phyloP scores from a whole-genome alignment of 2,797 vertebrate species.

The Sebastes nivosus region DNA sequence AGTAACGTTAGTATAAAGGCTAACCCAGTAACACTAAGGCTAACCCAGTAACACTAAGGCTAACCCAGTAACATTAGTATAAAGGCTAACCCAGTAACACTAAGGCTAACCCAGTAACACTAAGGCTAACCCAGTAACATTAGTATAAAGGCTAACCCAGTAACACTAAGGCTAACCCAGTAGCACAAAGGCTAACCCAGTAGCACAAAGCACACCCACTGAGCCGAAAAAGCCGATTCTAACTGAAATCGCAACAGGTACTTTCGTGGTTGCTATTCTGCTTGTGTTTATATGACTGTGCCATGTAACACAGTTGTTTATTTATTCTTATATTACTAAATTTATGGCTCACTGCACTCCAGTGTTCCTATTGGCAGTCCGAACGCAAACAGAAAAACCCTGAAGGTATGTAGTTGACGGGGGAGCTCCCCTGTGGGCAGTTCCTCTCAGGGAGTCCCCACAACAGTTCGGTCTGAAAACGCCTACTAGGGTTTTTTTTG shows the following conservation, averaged over 20 bases:
- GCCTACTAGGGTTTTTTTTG: background rate
- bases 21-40: no score
- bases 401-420: background rate
- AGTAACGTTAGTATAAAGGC: no score
- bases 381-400: background rate
- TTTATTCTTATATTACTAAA: background rate
- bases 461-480: background rate
- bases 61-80: no score
- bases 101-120: no score
- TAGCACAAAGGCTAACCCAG: no score
- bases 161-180: no score
- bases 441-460: background rate
- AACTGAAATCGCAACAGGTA: background rate
- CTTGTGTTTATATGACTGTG: background rate
- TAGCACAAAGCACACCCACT: background rate
- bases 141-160: no score
- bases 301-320: background rate
- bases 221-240: background rate
- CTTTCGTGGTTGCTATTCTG: background rate
- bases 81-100: accelerated
- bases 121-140: no score
- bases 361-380: background rate
- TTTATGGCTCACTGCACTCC: background rate
- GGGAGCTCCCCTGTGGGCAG: background rate
- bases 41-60: no score